phyloP scores from a whole-genome alignment of 2,797 vertebrate species.

The Denticeps clupeoides region DNA sequence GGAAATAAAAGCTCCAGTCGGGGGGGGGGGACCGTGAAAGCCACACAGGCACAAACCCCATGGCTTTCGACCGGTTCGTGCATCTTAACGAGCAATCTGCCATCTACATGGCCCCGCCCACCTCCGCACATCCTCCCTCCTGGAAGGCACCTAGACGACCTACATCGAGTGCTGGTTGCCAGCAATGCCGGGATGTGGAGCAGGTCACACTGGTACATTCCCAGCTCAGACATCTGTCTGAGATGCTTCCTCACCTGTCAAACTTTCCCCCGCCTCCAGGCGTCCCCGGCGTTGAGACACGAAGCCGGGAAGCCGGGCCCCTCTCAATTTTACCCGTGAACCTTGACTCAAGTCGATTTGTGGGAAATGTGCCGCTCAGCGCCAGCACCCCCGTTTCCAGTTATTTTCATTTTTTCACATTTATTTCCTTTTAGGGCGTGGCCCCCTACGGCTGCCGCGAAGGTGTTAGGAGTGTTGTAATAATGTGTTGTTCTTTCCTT shows the following conservation, averaged over 20 bases:
- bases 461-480: too few relatives aligned
- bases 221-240: constrained; percentile 41
- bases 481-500: too few relatives aligned
- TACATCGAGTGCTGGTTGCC: background rate
- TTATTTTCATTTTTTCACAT: too few relatives aligned
- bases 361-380: too few relatives aligned
- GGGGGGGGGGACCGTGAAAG: constrained; percentile 49
- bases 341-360: too few relatives aligned
- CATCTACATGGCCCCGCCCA: constrained; percentile 31
- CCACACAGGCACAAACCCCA: constrained; percentile 36
- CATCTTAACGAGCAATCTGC: constrained; percentile 63
- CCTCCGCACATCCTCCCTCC: constrained; percentile 7
- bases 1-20: constrained; percentile 57
- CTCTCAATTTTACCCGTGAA: background rate
- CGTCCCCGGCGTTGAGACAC: background rate
- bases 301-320: background rate
- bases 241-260: constrained; percentile 22
- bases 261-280: background rate
- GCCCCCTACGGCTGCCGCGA: too few relatives aligned
- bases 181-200: constrained; percentile 29
- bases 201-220: constrained; percentile 31
- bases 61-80: constrained; percentile 58
- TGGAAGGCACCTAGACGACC: background rate
- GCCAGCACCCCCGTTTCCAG: too few relatives aligned
- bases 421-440: too few relatives aligned